phyloP scores from a whole-genome alignment of 2,113 vertebrate species.

The Okapia johnstoni region DNA sequence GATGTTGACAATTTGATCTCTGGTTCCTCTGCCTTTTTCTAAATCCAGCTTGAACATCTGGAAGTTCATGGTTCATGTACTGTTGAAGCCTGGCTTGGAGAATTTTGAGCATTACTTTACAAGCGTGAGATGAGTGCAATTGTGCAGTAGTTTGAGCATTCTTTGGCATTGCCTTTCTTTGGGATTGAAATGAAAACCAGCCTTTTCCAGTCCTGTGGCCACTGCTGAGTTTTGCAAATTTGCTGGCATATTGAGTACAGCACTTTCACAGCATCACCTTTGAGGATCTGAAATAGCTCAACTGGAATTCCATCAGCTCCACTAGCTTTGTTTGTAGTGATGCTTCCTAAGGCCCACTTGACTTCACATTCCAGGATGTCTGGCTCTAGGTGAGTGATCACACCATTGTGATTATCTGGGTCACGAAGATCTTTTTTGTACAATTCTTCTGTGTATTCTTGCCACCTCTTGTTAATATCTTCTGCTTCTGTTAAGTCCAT shows the following conservation, averaged over 20 bases:
- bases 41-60: neutral
- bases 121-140: neutral
- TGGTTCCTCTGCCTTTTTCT: neutral
- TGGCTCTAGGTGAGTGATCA: neutral
- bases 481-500: neutral
- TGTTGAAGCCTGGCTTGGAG: neutral
- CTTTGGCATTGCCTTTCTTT: neutral
- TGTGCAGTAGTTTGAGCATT: neutral
- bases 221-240: neutral
- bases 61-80: neutral
- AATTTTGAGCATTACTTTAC: neutral
- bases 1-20: neutral
- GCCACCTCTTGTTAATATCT: neutral
- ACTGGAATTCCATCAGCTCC: neutral
- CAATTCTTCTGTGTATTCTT: neutral
- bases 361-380: neutral
- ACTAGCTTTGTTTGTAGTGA: neutral
- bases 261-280: neutral
- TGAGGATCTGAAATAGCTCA: neutral
- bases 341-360: neutral
- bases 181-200: neutral
- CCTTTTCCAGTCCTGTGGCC: neutral
- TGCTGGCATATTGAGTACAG: neutral
- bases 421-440: neutral
- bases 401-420: neutral